phyloP scores from a whole-genome alignment of 2,113 vertebrate species.

The Rhegmatorhina hoffmannsi region DNA sequence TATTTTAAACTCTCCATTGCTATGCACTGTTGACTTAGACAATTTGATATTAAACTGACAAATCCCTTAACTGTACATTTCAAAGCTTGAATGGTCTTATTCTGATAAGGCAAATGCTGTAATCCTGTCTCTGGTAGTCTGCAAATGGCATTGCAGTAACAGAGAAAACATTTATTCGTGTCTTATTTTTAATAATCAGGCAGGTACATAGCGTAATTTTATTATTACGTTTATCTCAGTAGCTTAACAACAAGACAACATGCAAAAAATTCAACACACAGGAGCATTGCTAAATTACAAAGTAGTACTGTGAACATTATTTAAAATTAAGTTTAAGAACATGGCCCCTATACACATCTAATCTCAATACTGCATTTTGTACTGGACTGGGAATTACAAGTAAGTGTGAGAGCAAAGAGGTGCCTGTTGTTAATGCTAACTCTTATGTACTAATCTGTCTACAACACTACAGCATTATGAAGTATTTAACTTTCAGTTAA shows the following conservation, averaged over 20 bases:
- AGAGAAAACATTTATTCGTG: not conserved
- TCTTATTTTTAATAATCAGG: not conserved
- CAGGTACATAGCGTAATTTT: not conserved
- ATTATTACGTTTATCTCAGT: not conserved
- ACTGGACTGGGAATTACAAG: not conserved
- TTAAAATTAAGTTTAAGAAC: not conserved
- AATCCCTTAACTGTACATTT: not conserved
- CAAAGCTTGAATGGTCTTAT: not conserved
- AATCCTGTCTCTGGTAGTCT: not conserved
- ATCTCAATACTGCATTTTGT: not conserved
- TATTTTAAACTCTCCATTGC: not conserved
- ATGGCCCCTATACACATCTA: not conserved
- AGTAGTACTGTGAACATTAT: not conserved
- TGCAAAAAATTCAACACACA: not conserved
- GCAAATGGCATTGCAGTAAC: not conserved
- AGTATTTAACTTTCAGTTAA: not conserved
- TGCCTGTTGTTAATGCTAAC: not conserved
- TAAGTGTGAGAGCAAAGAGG: not conserved
- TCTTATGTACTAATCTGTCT: not conserved
- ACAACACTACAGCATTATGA: not conserved
- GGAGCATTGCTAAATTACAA: not conserved
- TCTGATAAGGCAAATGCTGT: not conserved
- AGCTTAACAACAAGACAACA: not conserved
- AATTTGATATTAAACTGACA: not conserved
- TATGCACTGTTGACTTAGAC: not conserved